Percentiles rank a stretch among this genome's conserved stretches.
phyloP scores from a whole-genome alignment of 2,113 vertebrate species.

The Cyrtonyx montezumae region DNA sequence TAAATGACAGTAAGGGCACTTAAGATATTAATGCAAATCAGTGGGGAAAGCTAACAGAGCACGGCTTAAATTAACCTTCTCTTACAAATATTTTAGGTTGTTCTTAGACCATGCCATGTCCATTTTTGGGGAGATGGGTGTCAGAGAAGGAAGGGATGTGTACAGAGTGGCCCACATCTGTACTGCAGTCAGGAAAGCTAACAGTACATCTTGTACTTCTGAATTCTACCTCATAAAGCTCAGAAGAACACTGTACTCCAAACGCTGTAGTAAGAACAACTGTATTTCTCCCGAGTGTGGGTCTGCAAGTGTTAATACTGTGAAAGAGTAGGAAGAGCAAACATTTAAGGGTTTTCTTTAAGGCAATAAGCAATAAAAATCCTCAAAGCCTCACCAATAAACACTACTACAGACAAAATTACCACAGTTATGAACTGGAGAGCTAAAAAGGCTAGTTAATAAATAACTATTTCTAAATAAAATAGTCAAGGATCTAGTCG shows the following conservation, averaged over 20 bases:
- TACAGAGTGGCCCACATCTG: neutral
- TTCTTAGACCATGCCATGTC: neutral
- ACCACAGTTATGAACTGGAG: neutral
- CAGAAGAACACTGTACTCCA: neutral
- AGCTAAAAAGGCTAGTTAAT: neutral
- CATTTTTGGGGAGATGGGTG: neutral
- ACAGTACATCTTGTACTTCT: neutral
- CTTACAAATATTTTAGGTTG: neutral
- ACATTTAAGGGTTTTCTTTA: neutral
- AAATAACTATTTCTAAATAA: neutral
- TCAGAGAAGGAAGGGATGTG: neutral
- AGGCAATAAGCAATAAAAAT: neutral
- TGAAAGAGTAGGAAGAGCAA: neutral
- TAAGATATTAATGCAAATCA: neutral
- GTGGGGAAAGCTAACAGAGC: neutral
- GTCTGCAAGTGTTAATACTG: neutral
- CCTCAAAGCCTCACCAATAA: neutral
- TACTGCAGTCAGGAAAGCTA: neutral
- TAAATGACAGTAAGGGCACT: constrained; percentile 49
- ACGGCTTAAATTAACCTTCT: neutral
- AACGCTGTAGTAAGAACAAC: neutral
- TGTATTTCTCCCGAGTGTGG: neutral
- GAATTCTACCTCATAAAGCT: neutral
- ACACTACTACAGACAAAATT: neutral
- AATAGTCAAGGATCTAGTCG: neutral